Percentiles rank a stretch among this genome's conserved stretches.
These are phyloP conservation scores for Oscheius sp. DNA, from an alignment of 2,888 invertebrate species.

Conservation along the genomic window DNA sequence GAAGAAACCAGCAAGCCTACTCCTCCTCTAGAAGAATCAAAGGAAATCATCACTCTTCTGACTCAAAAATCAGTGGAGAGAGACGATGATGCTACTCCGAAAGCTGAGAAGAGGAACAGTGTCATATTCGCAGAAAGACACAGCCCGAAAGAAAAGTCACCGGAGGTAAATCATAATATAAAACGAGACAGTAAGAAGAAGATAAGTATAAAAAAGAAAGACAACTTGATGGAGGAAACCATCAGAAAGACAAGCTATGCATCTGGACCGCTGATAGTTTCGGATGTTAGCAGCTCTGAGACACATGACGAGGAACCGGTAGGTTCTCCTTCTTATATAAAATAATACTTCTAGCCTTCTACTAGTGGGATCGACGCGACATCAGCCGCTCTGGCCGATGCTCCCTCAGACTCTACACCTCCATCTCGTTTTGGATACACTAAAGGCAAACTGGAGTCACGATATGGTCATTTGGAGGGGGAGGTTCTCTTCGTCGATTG, in stretches of 20 bases:
- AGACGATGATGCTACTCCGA: slow-evolving; percentile 32
- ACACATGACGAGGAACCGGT: slow-evolving; percentile 45
- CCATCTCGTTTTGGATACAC: slow-evolving; percentile 26
- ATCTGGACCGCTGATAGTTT: slow-evolving; percentile 50
- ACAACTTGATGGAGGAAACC: slow-evolving; percentile 5
- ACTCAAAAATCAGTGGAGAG: slow-evolving; percentile 25
- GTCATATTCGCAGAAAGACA: slow-evolving; percentile 9
- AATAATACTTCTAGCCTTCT: slow-evolving; percentile 15
- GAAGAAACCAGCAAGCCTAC: slow-evolving; percentile 9
- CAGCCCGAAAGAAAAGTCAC: slow-evolving; percentile 29
- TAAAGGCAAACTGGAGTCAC: slow-evolving; percentile 84
- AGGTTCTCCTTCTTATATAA: background rate
- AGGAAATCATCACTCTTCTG: slow-evolving; percentile 5
- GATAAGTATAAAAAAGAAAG: slow-evolving; percentile 20
- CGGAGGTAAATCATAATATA: too few species aligned
- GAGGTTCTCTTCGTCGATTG: slow-evolving; percentile 79
- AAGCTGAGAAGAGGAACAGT: slow-evolving; percentile 34
- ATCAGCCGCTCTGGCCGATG: slow-evolving; percentile 25
- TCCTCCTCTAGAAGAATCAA: slow-evolving; percentile 33
- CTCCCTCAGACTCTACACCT: background rate
- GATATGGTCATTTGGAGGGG: slow-evolving; percentile 83
- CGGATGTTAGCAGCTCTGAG: slow-evolving; percentile 57
- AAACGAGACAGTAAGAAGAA: slow-evolving; percentile 33
- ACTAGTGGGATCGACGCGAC: slow-evolving; percentile 35
- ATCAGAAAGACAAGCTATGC: slow-evolving; percentile 22